Base-by-base conservation (phyloP, 1,140 invertebrate genomes). In the Nylanderia fulva region DNA sequence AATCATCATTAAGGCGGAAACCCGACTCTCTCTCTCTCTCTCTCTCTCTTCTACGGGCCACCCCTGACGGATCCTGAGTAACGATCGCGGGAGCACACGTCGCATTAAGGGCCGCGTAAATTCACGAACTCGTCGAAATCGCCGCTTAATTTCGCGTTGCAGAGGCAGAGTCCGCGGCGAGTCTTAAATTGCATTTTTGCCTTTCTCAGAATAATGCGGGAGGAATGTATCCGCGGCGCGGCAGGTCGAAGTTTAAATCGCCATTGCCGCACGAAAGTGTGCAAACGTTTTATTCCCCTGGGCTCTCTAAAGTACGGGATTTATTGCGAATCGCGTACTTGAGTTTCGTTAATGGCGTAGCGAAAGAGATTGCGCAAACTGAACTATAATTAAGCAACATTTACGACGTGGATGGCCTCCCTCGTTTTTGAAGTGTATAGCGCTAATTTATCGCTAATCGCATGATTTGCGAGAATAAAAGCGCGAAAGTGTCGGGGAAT, bases 1-100 rank as follows among this genome's bases (percentile, higher is more conserved):
- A 90, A 90, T 90, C 89, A 90, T 90, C 89, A 86, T 90, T 90
- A 90, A 88, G 86, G 69, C 48, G 82, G 86, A 90, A 88, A 87
- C 63, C 85, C 60, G 88, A 60, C 56, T 71, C 76, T n/a, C n/a
- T n/a, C n/a, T n/a, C n/a, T n/a, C n/a, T n/a, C n/a, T n/a, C n/a
- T n/a, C n/a, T n/a, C n/a, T n/a, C n/a, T 56, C 24, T 42, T 18
- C 63, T 54, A 29, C 18, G 42, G 75, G 75, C 85, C 86, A 90
- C 74, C 76, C 85, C 29, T 21, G 77, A 72, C 56, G 77, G 83
- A 90, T 90, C 86, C 89, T 90, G 88, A 90, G 86, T 90, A 90
- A 90, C 88, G 89, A 90, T 86, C 45, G 72, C 71, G 36, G 64
- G 71, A 56, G 80, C 68, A 79, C 75, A 80, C 80, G 85, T 85